Evolutionary conservation across 1,140 invertebrate genomes (phyloP).

Genomic region (Argopecten irradians): DNA sequence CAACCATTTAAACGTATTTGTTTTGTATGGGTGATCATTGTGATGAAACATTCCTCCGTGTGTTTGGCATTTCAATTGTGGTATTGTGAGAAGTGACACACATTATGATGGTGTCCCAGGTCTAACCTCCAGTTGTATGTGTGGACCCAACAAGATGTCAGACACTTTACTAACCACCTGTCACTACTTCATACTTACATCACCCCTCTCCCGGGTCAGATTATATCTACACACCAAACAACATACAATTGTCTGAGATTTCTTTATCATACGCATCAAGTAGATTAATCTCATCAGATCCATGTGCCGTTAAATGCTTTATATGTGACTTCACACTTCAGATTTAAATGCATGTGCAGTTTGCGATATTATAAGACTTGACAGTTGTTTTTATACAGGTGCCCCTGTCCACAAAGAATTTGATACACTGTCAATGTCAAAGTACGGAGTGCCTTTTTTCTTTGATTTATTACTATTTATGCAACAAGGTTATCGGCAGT

Average conservation of each 20-base stretch:
- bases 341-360: conserved; percentile 8
- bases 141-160: conserved; percentile 20
- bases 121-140: not conserved
- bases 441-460: not conserved
- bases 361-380: not conserved
- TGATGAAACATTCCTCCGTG: not conserved
- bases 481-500: not conserved
- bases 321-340: conserved; percentile 22
- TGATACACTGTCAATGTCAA: not conserved
- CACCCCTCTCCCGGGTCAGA: not conserved
- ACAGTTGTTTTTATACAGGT: conserved; percentile 22
- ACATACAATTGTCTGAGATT: not conserved
- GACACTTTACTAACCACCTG: not conserved
- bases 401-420: conserved; percentile 4
- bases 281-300: not conserved
- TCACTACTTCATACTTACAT: not conserved
- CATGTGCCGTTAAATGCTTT: not conserved
- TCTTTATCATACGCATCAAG: conserved; percentile 17
- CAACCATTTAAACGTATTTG: not conserved
- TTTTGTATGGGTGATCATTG: not conserved
- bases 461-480: not conserved
- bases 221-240: not conserved
- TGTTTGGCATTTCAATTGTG: conserved; percentile 21
- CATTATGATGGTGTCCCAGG: not conserved
- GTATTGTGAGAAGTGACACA: not conserved